A percentile compares a stretch with the other conserved stretches of the same genome.
Evolutionary conservation across 2,797 vertebrate genomes (phyloP).

Genomic region (Thaleichthys pacificus): DNA sequence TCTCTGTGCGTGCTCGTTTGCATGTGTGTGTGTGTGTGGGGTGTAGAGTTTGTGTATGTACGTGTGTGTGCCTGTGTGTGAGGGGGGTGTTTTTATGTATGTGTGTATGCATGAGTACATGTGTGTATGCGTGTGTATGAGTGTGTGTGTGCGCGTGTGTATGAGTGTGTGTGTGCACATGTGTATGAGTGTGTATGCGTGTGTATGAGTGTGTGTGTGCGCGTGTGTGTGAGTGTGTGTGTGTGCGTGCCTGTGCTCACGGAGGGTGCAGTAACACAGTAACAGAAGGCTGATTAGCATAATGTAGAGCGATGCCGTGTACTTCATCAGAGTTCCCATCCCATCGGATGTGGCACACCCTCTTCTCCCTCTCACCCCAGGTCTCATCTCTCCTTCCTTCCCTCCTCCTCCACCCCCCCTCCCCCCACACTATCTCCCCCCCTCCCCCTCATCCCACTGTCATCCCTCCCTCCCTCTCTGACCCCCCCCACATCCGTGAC

Average conservation of each 20-base stretch:
- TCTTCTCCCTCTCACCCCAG: background rate
- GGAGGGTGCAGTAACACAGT: constrained; percentile 1
- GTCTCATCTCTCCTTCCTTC: background rate
- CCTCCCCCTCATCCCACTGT: background rate
- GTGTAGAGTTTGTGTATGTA: constrained; percentile 8
- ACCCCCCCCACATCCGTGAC: background rate
- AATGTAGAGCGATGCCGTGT: constrained; percentile 34
- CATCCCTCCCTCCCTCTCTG: background rate
- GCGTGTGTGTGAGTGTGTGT: background rate
- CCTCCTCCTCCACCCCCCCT: background rate
- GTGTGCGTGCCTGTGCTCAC: constrained; percentile 10
- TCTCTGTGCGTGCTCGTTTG: constrained; percentile 24
- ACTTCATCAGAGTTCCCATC: constrained; percentile 47
- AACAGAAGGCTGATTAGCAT: constrained; percentile 25
- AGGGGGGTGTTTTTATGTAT: constrained; percentile 5
- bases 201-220: background rate
- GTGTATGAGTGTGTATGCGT: background rate
- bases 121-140: constrained; percentile 11
- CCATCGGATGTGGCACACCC: constrained; percentile 50
- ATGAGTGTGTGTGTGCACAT: constrained; percentile 12
- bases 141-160: constrained; percentile 18
- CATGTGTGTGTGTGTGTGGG: no score
- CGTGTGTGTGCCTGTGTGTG: background rate
- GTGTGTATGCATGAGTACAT: no score
- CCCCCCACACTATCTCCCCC: no score